A percentile compares a stretch with the other conserved stretches of the same genome.
phyloP scores from a whole-genome alignment of 1,140 invertebrate genomes.

The Laodelphax striatellus region DNA sequence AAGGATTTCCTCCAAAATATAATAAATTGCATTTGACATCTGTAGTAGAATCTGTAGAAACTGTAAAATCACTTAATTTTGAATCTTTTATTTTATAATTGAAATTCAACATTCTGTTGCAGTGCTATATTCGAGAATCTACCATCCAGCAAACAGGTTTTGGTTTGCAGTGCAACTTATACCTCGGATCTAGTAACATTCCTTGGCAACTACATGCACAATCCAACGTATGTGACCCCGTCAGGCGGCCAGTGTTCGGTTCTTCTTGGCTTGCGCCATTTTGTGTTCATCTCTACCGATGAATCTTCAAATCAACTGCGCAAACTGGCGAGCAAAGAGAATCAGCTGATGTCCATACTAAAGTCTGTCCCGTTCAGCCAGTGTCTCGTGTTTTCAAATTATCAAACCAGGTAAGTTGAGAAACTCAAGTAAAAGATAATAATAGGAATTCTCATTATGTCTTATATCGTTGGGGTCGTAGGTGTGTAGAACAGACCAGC shows the following conservation, averaged over 20 bases:
- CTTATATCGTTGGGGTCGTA: too few relatives aligned
- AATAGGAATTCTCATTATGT: too few relatives aligned
- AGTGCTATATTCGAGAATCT: conserved; percentile 63
- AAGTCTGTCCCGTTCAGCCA: conserved; percentile 67
- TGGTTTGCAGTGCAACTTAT: conserved; percentile 92
- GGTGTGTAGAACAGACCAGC: too few relatives aligned
- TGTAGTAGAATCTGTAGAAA: too few relatives aligned
- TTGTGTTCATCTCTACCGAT: conserved; percentile 42
- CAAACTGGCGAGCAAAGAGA: conserved; percentile 56
- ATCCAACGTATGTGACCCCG: conserved; percentile 52
- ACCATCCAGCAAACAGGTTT: conserved; percentile 71
- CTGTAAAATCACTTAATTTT: too few relatives aligned
- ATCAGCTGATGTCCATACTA: conserved; percentile 58
- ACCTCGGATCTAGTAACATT: conserved; percentile 58
- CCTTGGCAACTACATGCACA: conserved; percentile 67
- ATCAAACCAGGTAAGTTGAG: conserved; percentile 50
- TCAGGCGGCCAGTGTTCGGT: conserved; percentile 34
- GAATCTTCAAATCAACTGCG: conserved; percentile 41
- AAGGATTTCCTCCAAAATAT: too few relatives aligned
- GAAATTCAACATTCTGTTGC: conserved; percentile 24
- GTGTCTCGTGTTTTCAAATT: conserved; percentile 83
- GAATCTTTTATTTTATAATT: conserved; percentile 7
- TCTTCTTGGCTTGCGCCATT: conserved; percentile 67
- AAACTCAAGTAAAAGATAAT: too few relatives aligned
- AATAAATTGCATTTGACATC: too few relatives aligned